A percentile compares a stretch with the other conserved stretches of the same genome.
phyloP scores from a whole-genome alignment of 1,140 invertebrate genomes.

The Teleogryllus occipitalis region DNA sequence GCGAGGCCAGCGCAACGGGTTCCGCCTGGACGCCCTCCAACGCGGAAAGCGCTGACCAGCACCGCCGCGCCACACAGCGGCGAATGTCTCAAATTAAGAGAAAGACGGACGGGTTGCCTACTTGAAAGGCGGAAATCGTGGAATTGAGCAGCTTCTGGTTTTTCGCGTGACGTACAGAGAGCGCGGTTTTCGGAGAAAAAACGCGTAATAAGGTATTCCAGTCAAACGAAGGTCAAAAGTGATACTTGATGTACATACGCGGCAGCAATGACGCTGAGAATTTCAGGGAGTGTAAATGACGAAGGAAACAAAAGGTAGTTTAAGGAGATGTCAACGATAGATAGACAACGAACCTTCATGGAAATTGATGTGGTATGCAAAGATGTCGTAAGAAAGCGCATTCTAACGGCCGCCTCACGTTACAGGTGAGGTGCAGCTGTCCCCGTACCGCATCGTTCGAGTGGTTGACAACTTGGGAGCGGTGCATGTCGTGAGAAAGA shows the following conservation, averaged over 20 bases:
- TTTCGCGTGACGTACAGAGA: background rate
- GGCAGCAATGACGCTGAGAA: too few species aligned
- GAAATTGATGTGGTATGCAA: too few species aligned
- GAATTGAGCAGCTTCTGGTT: background rate
- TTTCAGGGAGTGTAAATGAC: too few species aligned
- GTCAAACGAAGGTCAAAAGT: too few species aligned
- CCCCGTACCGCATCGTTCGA: slow-evolving; percentile 61
- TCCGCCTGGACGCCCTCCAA: background rate
- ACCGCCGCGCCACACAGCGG: background rate
- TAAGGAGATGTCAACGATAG: too few species aligned
- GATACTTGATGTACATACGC: too few species aligned
- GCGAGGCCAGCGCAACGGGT: background rate
- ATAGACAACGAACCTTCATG: too few species aligned
- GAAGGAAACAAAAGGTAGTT: too few species aligned
- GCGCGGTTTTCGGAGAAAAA: background rate
- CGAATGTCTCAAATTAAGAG: background rate
- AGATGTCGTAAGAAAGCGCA: too few species aligned
- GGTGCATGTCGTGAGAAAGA: slow-evolving; percentile 58
- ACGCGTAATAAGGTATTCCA: too few species aligned
- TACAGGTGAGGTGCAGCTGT: slow-evolving; percentile 51
- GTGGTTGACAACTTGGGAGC: slow-evolving; percentile 63
- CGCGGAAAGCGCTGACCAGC: background rate
- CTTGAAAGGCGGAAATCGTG: background rate
- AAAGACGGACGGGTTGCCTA: background rate
- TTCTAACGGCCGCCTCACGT: background rate